These are phyloP conservation scores for Heliothis virescens DNA, from an alignment of 1,140 invertebrate species.

Conservation along the genomic window DNA sequence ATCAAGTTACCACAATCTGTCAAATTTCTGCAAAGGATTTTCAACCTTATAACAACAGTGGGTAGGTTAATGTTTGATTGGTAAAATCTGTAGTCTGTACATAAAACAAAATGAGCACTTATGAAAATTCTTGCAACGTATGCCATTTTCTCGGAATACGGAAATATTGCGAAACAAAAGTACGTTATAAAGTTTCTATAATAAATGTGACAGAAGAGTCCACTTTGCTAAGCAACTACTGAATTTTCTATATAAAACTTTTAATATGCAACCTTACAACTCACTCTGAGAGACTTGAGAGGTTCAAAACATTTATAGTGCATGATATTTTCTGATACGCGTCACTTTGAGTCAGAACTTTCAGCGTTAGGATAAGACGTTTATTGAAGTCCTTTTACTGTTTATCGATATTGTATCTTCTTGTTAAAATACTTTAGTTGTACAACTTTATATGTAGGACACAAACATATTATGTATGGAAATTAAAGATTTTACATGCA, in stretches of 20 bases:
- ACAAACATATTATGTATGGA: not conserved
- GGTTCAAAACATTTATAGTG: not conserved
- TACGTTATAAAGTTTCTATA: constrained; percentile 1
- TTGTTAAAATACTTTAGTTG: not conserved
- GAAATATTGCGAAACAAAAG: not conserved
- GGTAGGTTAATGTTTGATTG: too few relatives aligned
- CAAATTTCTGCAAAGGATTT: too few relatives aligned
- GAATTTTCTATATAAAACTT: constrained; percentile 22
- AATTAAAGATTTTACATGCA: too few relatives aligned
- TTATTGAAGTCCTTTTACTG: not conserved
- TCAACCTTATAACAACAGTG: too few relatives aligned
- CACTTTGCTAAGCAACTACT: constrained; percentile 24
- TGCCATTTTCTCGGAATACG: not conserved
- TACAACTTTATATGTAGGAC: not conserved
- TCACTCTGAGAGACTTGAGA: not conserved
- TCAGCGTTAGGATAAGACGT: not conserved
- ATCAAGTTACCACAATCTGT: too few relatives aligned
- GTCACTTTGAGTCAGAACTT: constrained; percentile 7
- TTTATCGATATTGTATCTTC: not conserved
- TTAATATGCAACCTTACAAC: constrained; percentile 16
- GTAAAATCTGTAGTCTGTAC: too few relatives aligned
- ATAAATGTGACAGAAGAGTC: constrained; percentile 22
- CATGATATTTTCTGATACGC: not conserved
- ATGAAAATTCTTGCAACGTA: not conserved
- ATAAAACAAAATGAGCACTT: not conserved